Conservation (phyloP, 2,888 invertebrate species). For the Pediacus dermestoides region DNA sequence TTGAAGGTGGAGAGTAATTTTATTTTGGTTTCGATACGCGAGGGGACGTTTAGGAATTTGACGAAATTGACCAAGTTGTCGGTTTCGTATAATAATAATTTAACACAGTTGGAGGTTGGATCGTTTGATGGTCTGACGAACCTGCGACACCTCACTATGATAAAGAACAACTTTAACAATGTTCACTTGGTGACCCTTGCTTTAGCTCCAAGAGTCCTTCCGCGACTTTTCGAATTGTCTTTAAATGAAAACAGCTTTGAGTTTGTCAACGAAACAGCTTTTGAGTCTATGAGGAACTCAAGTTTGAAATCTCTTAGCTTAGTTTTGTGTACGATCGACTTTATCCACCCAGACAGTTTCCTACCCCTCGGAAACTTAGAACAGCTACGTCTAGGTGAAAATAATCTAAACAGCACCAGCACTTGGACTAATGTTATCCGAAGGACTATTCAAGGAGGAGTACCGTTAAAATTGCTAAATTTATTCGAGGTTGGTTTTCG, state of each 20-base stretch:
- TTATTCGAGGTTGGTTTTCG: slow-evolving; percentile 56
- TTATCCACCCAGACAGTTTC: slow-evolving; percentile 54
- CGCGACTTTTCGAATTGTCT: slow-evolving; percentile 51
- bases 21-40: slow-evolving; percentile 51
- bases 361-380: slow-evolving; percentile 49
- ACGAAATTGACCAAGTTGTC: slow-evolving; percentile 53
- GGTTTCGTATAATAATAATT: slow-evolving; percentile 55
- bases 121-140: slow-evolving; percentile 54
- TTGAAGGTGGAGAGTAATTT: slow-evolving; percentile 57
- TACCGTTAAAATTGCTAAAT: slow-evolving; percentile 52
- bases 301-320: slow-evolving; percentile 51
- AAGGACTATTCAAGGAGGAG: slow-evolving; percentile 42
- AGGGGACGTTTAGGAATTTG: slow-evolving; percentile 51
- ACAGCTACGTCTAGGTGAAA: slow-evolving; percentile 54
- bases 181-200: slow-evolving; percentile 50
- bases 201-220: slow-evolving; percentile 48
- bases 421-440: slow-evolving; percentile 50
- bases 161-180: slow-evolving; percentile 55
- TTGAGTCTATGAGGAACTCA: slow-evolving; percentile 51
- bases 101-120: slow-evolving; percentile 48
- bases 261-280: slow-evolving; percentile 49
- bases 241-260: slow-evolving; percentile 56
- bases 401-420: slow-evolving; percentile 50
- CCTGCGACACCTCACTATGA: slow-evolving; percentile 52
- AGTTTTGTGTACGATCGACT: slow-evolving; percentile 55